Conservation (phyloP, 2,113 vertebrate species). For the Clinocottus analis region DNA sequence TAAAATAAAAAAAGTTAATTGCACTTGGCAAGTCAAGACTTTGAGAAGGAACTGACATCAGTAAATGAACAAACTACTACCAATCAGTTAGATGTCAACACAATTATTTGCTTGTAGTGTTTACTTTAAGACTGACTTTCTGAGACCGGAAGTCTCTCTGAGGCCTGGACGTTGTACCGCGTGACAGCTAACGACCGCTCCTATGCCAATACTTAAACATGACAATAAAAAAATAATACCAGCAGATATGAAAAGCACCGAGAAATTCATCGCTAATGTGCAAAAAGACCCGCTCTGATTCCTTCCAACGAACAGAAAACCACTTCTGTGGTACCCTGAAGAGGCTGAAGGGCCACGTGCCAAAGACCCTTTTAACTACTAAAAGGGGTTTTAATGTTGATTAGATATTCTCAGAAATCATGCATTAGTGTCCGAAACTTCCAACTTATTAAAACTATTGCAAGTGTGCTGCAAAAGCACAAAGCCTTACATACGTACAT, state of each 20-base stretch:
- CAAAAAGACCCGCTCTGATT: constrained; percentile 16
- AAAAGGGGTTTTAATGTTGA: constrained; percentile 1
- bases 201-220: constrained; percentile 10
- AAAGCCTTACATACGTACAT: constrained; percentile 61
- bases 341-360: constrained; percentile 1
- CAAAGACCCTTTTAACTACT: not conserved
- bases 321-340: constrained; percentile 7
- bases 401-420: not conserved
- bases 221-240: not conserved
- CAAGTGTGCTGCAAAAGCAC: constrained; percentile 8
- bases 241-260: constrained; percentile 10
- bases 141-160: not conserved
- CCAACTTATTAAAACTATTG: constrained; percentile 11
- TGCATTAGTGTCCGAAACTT: constrained; percentile 21
- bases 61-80: constrained; percentile 5
- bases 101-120: not conserved
- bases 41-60: constrained; percentile 43
- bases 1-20: not conserved
- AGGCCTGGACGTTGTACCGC: not conserved
- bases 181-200: not conserved
- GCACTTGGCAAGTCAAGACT: constrained; percentile 17
- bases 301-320: constrained; percentile 39
- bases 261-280: constrained; percentile 46
- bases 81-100: constrained; percentile 1
- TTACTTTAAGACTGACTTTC: constrained; percentile 14